Conservation (phyloP, 2,113 vertebrate genomes). For the Oceanodroma tethys region DNA sequence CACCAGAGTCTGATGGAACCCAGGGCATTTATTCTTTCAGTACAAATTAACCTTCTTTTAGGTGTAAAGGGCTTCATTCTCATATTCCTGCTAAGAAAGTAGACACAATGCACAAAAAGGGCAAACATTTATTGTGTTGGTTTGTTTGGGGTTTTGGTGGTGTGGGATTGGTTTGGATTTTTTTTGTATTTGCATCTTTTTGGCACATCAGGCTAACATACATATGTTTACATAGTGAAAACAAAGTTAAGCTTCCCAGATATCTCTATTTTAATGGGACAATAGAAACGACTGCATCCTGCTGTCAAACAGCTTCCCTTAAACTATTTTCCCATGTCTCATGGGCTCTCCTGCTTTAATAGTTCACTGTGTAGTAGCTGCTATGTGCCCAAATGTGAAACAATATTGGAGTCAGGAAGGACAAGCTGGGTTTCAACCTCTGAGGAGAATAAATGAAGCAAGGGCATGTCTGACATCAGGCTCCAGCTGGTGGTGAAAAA, state of each 20-base stretch:
- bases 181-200: not conserved
- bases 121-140: not conserved
- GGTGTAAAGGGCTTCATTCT: not conserved
- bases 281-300: constrained; percentile 26
- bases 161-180: not conserved
- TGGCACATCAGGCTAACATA: not conserved
- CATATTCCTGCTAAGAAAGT: not conserved
- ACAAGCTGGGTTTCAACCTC: constrained; percentile 5
- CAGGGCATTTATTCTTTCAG: not conserved
- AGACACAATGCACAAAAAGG: not conserved
- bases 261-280: constrained; percentile 14
- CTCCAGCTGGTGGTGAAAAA: constrained; percentile 48
- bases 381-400: not conserved
- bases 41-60: not conserved
- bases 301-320: constrained; percentile 39
- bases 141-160: not conserved
- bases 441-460: constrained; percentile 25
- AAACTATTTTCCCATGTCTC: constrained; percentile 14
- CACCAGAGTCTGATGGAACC: not conserved
- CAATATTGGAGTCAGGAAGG: constrained; percentile 23
- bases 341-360: not conserved
- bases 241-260: constrained; percentile 3
- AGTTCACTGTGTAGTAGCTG: not conserved
- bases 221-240: not conserved
- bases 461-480: constrained; percentile 21